phyloP scores from a whole-genome alignment of 2,888 invertebrate genomes.

The Mycalesis mineus region DNA sequence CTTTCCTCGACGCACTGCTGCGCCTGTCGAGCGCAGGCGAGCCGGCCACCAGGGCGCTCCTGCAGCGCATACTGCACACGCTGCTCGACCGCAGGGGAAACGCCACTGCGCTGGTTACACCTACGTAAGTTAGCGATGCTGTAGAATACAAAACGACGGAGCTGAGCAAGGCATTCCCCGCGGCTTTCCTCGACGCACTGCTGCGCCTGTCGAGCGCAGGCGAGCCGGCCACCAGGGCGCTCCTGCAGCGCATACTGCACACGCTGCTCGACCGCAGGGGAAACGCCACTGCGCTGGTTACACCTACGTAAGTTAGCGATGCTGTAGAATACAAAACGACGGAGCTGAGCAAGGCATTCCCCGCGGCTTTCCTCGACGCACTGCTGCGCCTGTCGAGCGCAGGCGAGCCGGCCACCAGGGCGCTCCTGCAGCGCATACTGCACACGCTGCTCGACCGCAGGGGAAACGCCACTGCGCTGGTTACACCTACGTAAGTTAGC shows the following conservation, averaged over 20 bases:
- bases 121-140: too few species aligned
- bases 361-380: constrained; percentile 95
- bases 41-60: constrained; percentile 89
- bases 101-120: too few species aligned
- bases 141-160: constrained; percentile 96
- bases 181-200: constrained; percentile 95
- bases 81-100: too few species aligned
- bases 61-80: constrained; percentile 97
- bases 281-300: too few species aligned
- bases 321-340: constrained; percentile 96
- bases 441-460: too few species aligned
- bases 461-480: too few species aligned
- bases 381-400: constrained; percentile 91
- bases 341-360: constrained; percentile 95
- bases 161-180: constrained; percentile 95
- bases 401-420: constrained; percentile 88
- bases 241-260: constrained; percentile 97
- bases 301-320: too few species aligned
- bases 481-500: too few species aligned
- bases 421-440: constrained; percentile 95
- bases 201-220: constrained; percentile 90
- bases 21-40: constrained; percentile 90
- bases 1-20: constrained; percentile 94
- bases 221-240: constrained; percentile 89
- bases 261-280: too few species aligned